These are phyloP conservation scores for Amblyornis subalaris DNA, from an alignment of 2,113 vertebrate species.

Conservation along the genomic window DNA sequence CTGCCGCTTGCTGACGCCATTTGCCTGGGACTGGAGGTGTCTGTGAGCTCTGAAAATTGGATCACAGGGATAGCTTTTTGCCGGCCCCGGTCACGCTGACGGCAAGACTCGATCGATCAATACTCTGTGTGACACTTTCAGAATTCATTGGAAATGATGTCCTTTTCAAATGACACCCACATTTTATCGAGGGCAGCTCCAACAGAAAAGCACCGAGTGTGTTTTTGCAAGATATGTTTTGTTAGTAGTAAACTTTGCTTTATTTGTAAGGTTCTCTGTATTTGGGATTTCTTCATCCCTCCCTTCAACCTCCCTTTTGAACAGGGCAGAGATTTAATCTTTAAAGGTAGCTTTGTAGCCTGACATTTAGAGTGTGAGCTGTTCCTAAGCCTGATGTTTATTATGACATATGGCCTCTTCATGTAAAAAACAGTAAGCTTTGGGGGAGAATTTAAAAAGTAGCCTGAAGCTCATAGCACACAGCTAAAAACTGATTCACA, in stretches of 20 bases:
- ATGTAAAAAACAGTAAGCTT: constrained; percentile 54
- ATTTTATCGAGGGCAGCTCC: constrained; percentile 67
- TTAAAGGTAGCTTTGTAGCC: constrained; percentile 63
- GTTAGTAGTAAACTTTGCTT: constrained; percentile 59
- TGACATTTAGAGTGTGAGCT: constrained; percentile 66
- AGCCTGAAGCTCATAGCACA: not conserved
- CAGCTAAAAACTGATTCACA: constrained; percentile 22
- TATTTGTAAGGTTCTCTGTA: constrained; percentile 48
- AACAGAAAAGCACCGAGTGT: constrained; percentile 53
- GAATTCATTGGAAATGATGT: constrained; percentile 78
- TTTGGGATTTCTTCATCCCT: constrained; percentile 43
- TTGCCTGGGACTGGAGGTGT: constrained; percentile 79
- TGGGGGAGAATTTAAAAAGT: constrained; percentile 53
- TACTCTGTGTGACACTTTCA: constrained; percentile 78
- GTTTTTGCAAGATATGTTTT: constrained; percentile 63
- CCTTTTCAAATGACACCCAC: constrained; percentile 76
- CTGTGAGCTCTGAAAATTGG: constrained; percentile 88
- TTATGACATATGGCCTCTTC: constrained; percentile 40
- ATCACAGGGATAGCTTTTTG: constrained; percentile 86
- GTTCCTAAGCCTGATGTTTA: constrained; percentile 50
- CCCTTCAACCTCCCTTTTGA: constrained; percentile 45
- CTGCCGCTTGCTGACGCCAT: constrained; percentile 69
- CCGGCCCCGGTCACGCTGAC: constrained; percentile 79
- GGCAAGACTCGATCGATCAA: constrained; percentile 88
- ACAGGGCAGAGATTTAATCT: constrained; percentile 62